Base-by-base conservation (phyloP, 2,888 invertebrate species). In the Euplexia lucipara region DNA sequence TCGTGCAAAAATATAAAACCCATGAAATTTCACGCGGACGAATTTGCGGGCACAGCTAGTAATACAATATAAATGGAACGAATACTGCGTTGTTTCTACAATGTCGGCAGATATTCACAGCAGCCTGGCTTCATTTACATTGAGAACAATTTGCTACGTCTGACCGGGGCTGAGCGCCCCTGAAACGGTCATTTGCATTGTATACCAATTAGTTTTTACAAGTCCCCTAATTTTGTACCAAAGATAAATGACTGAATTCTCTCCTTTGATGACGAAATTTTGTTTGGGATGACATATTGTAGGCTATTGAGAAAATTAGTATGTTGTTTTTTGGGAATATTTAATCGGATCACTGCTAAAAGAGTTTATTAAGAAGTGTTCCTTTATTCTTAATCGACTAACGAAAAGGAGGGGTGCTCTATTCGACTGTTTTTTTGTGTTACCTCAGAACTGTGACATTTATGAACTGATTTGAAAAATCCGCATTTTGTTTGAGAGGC, bases 161-260 rank as follows among this genome's bases (percentile, higher is more conserved):
- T 86, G 87, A 86, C 90, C 88, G 86, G 75, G 81, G 82, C 82
- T 65, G 82, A 82, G 81, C 79, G 70, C 79, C 91, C 86, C 89
- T 65, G 69, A 83, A 86, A 86, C 73, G 64, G 61, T 77, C 77
- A 92, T 94, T 94, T 92, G 90, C 93, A 92, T 93, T 83, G 89
- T 88, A 89, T 89, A 86, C 89, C 90, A 91, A 93, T 94, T 92
- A 91, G 91, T 92, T 92, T 88, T 88, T 88, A 89, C 88, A 91
- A 90, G 86, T 91, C 56, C 53, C 87, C 89, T 90, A 92, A 92
- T 93, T 86, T 83, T 78, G 72, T 82, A 78, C 73, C 66, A 65
- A 80, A 84, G 81, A 83, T 82, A 82, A 85, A 85, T 83, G 79
- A 75, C 70, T 63, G 56, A 41, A 53, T 61, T 60, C 16, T 22